A percentile compares a stretch with the other conserved stretches of the same genome.
phyloP scores from a whole-genome alignment of 2,797 vertebrate species.

The Furcifer pardalis region DNA sequence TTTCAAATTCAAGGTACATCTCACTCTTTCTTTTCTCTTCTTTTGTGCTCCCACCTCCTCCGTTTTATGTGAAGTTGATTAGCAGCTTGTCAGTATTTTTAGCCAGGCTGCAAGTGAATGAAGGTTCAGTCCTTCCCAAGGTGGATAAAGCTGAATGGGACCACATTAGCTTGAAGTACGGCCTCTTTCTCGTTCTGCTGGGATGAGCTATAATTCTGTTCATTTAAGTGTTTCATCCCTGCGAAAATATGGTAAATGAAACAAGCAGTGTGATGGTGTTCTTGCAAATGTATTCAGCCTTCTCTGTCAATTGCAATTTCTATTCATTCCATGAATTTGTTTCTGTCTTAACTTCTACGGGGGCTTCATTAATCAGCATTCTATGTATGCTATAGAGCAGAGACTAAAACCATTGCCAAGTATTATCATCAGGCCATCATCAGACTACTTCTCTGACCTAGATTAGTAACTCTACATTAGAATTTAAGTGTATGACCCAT shows the following conservation, averaged over 20 bases:
- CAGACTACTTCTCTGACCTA: too few species aligned
- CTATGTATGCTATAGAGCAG: not conserved
- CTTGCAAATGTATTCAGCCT: constrained; percentile 36
- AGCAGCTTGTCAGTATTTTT: constrained; percentile 70
- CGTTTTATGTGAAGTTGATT: constrained; percentile 65
- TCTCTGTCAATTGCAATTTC: not conserved
- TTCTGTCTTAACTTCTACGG: not conserved
- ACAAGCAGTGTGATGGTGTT: constrained; percentile 58
- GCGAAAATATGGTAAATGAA: constrained; percentile 68
- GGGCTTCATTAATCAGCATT: constrained; percentile 1
- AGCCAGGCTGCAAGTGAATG: constrained; percentile 63
- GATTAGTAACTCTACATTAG: too few species aligned
- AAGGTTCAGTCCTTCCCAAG: constrained; percentile 58
- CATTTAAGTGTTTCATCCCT: constrained; percentile 72
- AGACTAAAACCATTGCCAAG: not conserved
- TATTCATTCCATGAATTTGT: not conserved
- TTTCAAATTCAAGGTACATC: constrained; percentile 72
- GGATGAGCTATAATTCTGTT: constrained; percentile 63
- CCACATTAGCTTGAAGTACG: constrained; percentile 29
- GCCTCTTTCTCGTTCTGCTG: constrained; percentile 52
- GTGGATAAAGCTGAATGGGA: constrained; percentile 64
- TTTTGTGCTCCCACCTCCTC: constrained; percentile 67
- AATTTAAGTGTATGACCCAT: too few species aligned
- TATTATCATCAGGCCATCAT: not conserved
- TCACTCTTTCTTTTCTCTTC: constrained; percentile 47